Conservation (phyloP, 2,797 vertebrate genomes). For the Alectoris magna region DNA sequence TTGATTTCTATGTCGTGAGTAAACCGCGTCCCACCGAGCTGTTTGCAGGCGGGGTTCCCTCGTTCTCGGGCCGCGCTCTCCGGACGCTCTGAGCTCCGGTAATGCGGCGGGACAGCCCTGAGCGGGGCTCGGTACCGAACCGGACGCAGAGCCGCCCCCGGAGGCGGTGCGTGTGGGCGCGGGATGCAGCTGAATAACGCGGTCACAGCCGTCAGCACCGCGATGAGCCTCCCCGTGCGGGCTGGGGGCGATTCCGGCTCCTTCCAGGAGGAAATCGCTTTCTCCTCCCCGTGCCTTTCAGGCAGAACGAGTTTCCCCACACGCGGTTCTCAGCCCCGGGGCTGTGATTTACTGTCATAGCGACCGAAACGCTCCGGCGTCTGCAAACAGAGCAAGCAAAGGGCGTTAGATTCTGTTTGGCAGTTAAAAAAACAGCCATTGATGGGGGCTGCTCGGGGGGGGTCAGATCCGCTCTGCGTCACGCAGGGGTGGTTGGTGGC, state of each 20-base stretch:
- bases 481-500: too few species aligned
- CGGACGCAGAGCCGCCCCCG: too few species aligned
- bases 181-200: neutral
- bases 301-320: neutral
- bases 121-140: neutral
- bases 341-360: rapidly evolving
- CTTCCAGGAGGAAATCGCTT: neutral
- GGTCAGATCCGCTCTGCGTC: too few species aligned
- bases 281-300: rapidly evolving
- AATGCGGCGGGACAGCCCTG: neutral
- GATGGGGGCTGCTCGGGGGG: too few species aligned
- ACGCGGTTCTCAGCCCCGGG: neutral
- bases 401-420: too few species aligned
- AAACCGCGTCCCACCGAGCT: neutral
- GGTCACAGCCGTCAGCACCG: too few species aligned
- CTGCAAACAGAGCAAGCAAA: neutral
- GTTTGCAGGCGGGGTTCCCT: neutral
- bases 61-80: too few species aligned
- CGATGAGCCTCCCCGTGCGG: too few species aligned
- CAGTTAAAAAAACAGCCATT: neutral
- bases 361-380: neutral
- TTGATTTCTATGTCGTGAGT: slow-evolving; percentile 98
- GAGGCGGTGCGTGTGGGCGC: too few species aligned
- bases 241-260: neutral
- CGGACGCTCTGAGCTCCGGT: too few species aligned